A percentile compares a stretch with the other conserved stretches of the same genome.
Conservation (phyloP, 2,797 vertebrate species). For the Melanotaenia pygmaea region DNA sequence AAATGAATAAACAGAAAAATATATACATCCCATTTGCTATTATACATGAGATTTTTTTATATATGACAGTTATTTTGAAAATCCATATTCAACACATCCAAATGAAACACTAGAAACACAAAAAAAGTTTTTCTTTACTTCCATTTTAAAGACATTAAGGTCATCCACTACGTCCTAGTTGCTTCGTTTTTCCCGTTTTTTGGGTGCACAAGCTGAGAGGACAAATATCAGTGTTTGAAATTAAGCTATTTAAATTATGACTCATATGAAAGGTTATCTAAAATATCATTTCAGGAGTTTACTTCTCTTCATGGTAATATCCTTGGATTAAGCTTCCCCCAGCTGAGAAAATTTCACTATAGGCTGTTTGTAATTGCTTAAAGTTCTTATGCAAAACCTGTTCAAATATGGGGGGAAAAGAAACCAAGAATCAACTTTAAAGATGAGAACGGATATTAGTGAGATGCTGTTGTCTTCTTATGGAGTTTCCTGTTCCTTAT, state of each 20-base stretch:
- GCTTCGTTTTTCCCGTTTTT: slow-evolving; percentile 26
- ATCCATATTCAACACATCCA: background rate
- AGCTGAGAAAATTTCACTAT: slow-evolving; percentile 54
- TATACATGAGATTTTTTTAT: background rate
- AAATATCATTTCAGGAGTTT: slow-evolving; percentile 51
- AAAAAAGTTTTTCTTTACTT: slow-evolving; percentile 8
- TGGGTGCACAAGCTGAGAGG: slow-evolving; percentile 37
- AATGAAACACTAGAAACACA: slow-evolving; percentile 1
- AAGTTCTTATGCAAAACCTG: slow-evolving; percentile 47
- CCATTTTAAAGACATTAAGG: slow-evolving; percentile 33
- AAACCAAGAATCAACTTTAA: slow-evolving; percentile 34
- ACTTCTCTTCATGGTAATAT: slow-evolving; percentile 45
- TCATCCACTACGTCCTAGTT: slow-evolving; percentile 37
- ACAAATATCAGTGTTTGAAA: slow-evolving; percentile 64
- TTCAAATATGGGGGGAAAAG: slow-evolving; percentile 29
- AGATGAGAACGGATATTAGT: slow-evolving; percentile 20
- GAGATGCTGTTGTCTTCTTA: slow-evolving; percentile 14
- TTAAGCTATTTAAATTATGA: slow-evolving; percentile 43
- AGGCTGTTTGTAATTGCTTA: slow-evolving; percentile 30
- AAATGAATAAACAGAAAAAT: too few relatives aligned
- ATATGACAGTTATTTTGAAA: background rate
- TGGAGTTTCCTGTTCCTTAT: slow-evolving; percentile 29
- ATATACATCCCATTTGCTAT: background rate
- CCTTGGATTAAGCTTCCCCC: slow-evolving; percentile 37
- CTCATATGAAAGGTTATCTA: slow-evolving; percentile 30